Evolutionary conservation across 1,140 invertebrate genomes (phyloP).

Genomic region (Belonocnema kinseyi): DNA sequence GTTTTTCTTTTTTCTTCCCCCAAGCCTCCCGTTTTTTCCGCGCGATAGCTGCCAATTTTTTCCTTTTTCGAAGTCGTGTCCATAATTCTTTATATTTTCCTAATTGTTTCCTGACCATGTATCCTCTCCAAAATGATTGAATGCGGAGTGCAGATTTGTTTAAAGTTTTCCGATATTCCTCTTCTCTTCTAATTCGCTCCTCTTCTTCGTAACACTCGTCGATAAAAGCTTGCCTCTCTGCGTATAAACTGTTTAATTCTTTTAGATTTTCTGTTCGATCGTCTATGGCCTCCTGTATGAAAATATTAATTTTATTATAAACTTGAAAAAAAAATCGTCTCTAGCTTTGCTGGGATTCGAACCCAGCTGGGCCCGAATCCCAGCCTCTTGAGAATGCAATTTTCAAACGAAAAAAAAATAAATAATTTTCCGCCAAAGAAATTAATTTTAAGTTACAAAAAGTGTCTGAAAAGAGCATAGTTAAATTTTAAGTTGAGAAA

Average conservation of each 20-base stretch:
- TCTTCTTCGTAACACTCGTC: slow-evolving; percentile 49
- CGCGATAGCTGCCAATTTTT: slow-evolving; percentile 30
- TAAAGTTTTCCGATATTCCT: slow-evolving; percentile 46
- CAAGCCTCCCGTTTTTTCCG: too few species aligned
- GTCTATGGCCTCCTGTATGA: slow-evolving; percentile 57
- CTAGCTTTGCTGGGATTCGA: too few species aligned
- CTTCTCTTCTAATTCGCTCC: slow-evolving; percentile 42
- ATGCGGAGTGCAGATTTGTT: slow-evolving; percentile 58
- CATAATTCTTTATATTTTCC: slow-evolving; percentile 51
- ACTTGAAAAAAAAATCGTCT: too few species aligned
- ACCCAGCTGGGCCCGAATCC: too few species aligned
- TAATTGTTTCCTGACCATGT: slow-evolving; percentile 64
- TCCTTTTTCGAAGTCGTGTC: slow-evolving; percentile 41
- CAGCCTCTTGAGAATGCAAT: too few species aligned
- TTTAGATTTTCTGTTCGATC: slow-evolving; percentile 52
- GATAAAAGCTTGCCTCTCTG: slow-evolving; percentile 52
- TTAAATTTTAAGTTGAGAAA: too few species aligned
- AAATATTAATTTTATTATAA: not conserved
- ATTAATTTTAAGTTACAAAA: too few species aligned
- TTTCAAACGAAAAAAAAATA: too few species aligned
- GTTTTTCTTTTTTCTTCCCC: too few species aligned
- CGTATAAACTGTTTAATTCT: slow-evolving; percentile 44
- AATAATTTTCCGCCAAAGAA: too few species aligned
- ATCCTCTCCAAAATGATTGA: slow-evolving; percentile 62
- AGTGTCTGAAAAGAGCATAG: too few species aligned